Base-by-base conservation (phyloP, 1,140 invertebrate species). In the Cecropterus lyciades region DNA sequence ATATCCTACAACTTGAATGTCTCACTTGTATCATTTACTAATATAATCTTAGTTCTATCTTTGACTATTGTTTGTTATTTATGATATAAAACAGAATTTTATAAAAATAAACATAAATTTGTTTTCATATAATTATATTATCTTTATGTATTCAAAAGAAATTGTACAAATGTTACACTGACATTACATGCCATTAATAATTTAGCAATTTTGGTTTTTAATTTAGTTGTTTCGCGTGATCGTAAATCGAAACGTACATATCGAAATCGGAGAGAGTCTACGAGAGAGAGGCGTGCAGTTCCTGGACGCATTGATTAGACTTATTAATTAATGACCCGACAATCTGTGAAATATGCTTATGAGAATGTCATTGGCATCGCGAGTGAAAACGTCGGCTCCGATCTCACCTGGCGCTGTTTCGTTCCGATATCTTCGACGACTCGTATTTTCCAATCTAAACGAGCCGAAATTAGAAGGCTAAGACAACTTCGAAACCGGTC, bases 381-480 rank as follows among this genome's bases (percentile, higher is more conserved):
- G 59, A 74, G 75, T 78, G 79, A 80, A 84, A 86, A 75, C 79
- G 65, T 46, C 53, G 48, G 55, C 56, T 67, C 57, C 55, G 70
- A 72, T 76, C 73, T 77, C 81, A 80, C 75, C 73, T 77, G 72
- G 62, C 71, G 65, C 63, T 66, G 69, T 67, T 73, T 66, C 62
- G 70, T 67, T 69, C 69, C 52, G 70, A 74, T 77, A 77, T 76
- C 73, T 74, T 79, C 71, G 70, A 67, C 65, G 71, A 74, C 76
- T 62, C 65, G 80, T 85, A 85, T 87, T 86, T 89, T 90, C 85
- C 80, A 88, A 91, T 89, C 87, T 89, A 89, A 89, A 87, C 87
- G 87, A 88, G 81, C 87, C 89, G 85, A 90, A 89, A 89, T 90
- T 90, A 90, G 89, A 89, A 91, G 86, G 85, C 85, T 88, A 79